Evolutionary conservation across 2,797 vertebrate genomes (phyloP).

Genomic region (Graptemys geographica): DNA sequence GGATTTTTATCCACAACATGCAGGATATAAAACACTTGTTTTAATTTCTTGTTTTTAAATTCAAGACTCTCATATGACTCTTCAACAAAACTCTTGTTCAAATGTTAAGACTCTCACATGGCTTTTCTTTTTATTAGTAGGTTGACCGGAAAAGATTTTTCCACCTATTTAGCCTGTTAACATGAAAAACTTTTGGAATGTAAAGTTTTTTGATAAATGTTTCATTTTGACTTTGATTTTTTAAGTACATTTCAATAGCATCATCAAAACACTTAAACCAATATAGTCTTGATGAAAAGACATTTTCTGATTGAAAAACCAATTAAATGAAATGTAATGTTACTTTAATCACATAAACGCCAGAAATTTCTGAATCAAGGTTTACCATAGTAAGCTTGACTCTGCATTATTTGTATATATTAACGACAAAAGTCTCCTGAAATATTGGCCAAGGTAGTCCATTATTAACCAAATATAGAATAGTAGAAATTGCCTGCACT

Average conservation of each 20-base stretch:
- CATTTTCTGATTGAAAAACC: background rate
- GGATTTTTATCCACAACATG: conserved; percentile 32
- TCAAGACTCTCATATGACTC: conserved; percentile 34
- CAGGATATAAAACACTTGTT: background rate
- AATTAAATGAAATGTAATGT: background rate
- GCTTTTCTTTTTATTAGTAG: conserved; percentile 53
- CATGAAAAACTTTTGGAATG: background rate
- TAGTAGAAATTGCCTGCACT: background rate
- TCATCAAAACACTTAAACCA: conserved; percentile 5
- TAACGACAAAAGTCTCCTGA: background rate
- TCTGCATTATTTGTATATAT: background rate
- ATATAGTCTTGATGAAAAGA: background rate
- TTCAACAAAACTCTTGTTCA: conserved; percentile 35
- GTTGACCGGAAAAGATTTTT: conserved; percentile 23
- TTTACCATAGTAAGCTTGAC: background rate
- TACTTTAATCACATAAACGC: background rate
- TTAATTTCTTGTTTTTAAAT: conserved; percentile 66
- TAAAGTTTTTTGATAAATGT: background rate
- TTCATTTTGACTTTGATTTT: background rate
- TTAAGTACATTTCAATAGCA: background rate
- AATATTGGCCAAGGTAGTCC: background rate
- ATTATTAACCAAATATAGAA: background rate
- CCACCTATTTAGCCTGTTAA: conserved; percentile 39
- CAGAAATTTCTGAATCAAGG: background rate
- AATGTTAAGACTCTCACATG: conserved; percentile 57